Percentiles rank a stretch among this genome's conserved stretches.
Evolutionary conservation across 2,113 vertebrate genomes (phyloP).

Genomic region (Oncorhynchus clarkii): DNA sequence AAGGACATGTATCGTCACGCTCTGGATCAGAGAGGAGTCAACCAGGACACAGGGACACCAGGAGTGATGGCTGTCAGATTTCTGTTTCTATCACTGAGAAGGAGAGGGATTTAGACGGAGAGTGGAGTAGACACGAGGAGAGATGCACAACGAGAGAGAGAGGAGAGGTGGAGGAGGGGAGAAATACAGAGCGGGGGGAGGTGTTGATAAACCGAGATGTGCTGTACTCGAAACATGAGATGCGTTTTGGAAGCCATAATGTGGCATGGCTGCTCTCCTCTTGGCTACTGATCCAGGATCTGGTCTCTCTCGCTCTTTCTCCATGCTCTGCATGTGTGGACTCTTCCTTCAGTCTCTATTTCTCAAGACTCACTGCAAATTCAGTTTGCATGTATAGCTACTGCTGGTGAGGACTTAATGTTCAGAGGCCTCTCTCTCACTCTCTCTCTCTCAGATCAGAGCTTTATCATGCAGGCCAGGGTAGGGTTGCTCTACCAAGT

Average conservation of each 20-base stretch:
- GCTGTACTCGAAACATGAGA: constrained; percentile 11
- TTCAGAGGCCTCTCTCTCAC: not conserved
- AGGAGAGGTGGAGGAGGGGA: not conserved
- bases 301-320: not conserved
- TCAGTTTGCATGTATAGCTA: not conserved
- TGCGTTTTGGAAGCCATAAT: constrained; percentile 9
- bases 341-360: not conserved
- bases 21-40: constrained; percentile 61
- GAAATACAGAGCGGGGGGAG: not conserved
- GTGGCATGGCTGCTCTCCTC: not conserved
- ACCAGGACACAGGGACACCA: constrained; percentile 43
- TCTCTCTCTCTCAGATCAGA: too few species aligned
- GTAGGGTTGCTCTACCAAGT: constrained; percentile 46
- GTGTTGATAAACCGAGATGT: too few species aligned
- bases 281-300: not conserved
- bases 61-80: too few species aligned
- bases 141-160: constrained; percentile 1
- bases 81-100: constrained; percentile 18
- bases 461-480: constrained; percentile 30
- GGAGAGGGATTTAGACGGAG: not conserved
- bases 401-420: not conserved
- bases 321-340: not conserved
- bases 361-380: too few species aligned
- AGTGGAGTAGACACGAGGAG: constrained; percentile 36
- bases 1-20: constrained; percentile 61